Evolutionary conservation across 2,888 invertebrate species (phyloP).

Genomic region (Dicranocentrus wangi): DNA sequence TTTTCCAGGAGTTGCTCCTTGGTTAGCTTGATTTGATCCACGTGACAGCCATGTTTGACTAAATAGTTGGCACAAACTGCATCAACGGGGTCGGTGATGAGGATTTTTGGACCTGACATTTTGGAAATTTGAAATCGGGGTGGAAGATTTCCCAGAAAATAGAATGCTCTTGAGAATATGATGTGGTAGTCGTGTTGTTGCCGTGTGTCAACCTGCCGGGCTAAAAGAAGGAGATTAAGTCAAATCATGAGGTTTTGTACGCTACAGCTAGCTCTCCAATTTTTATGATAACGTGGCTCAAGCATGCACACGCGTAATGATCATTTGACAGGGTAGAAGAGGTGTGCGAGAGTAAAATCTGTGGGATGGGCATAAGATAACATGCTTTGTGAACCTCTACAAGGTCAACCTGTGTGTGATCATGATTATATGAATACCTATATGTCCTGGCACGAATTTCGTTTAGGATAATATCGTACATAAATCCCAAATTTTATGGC

Average conservation of each 20-base stretch:
- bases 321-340: conserved; percentile 42
- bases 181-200: conserved; percentile 14
- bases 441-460: too few species aligned
- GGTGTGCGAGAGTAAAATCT: conserved; percentile 14
- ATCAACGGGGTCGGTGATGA: conserved; percentile 95
- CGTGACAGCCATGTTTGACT: conserved; percentile 84
- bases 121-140: conserved; percentile 23
- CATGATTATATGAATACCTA: conserved; percentile 40
- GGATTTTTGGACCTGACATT: conserved; percentile 75
- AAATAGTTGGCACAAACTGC: conserved; percentile 88
- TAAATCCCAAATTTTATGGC: too few species aligned
- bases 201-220: conserved; percentile 46
- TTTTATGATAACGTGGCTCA: conserved; percentile 24
- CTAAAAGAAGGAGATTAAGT: conserved; percentile 46
- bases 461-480: too few species aligned
- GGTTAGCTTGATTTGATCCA: conserved; percentile 85
- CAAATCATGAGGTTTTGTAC: conserved; percentile 43
- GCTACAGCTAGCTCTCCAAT: conserved; percentile 1
- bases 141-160: conserved; percentile 2
- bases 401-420: conserved; percentile 59
- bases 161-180: background rate
- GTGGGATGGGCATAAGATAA: conserved; percentile 61
- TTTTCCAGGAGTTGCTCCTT: conserved; percentile 87
- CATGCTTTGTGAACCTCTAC: conserved; percentile 27
- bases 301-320: conserved; percentile 40